Conservation (phyloP, 2,113 vertebrate species). For the Pelodiscus sinensis region DNA sequence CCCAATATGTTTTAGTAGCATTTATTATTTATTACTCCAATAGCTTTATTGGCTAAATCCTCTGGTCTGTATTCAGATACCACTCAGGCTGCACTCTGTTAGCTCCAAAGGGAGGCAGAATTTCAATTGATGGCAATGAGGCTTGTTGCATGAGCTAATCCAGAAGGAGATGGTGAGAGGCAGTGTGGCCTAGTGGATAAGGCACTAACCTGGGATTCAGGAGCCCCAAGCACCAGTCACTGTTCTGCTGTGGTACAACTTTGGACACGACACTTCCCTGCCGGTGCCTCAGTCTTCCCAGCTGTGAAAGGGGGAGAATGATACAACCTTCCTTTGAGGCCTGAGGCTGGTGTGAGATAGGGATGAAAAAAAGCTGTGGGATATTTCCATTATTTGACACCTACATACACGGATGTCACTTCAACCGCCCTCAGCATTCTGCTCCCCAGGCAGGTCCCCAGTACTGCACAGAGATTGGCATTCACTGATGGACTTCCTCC, state of each 20-base stretch:
- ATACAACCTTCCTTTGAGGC: not conserved
- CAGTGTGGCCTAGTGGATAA: not conserved
- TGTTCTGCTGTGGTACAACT: not conserved
- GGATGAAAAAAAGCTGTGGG: not conserved
- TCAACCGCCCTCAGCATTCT: not conserved
- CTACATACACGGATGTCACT: not conserved
- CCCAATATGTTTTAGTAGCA: not conserved
- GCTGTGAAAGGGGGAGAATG: not conserved
- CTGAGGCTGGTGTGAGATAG: not conserved
- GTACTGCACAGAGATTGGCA: not conserved
- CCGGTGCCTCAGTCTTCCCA: not conserved
- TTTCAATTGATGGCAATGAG: rapidly evolving
- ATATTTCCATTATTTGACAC: not conserved
- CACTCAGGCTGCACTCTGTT: not conserved
- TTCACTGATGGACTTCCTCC: not conserved
- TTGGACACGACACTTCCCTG: not conserved
- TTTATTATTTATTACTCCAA: too few species aligned
- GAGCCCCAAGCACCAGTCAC: not conserved
- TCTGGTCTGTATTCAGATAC: not conserved
- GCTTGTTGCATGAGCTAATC: not conserved
- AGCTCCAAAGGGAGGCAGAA: not conserved
- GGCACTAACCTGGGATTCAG: not conserved
- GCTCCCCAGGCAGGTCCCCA: not conserved
- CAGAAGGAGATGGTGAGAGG: not conserved
- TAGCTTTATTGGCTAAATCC: not conserved